A percentile compares a stretch with the other conserved stretches of the same genome.
phyloP scores from a whole-genome alignment of 2,113 vertebrate species.

The Eulacestoma nigropectus region DNA sequence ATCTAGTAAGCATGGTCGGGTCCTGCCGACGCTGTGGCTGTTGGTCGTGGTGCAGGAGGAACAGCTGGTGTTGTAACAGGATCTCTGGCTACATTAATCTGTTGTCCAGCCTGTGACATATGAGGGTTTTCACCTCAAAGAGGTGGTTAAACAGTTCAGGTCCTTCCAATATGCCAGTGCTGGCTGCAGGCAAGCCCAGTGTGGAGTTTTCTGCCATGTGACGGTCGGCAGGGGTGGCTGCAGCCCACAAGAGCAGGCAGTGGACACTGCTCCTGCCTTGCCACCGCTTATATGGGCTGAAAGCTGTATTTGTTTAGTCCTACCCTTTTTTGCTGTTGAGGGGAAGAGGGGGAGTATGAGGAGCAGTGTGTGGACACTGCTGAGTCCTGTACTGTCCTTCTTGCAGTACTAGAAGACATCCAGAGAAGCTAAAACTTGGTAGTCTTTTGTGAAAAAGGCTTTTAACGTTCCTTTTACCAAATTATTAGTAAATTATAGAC shows the following conservation, averaged over 20 bases:
- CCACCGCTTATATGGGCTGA: neutral
- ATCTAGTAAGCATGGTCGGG: rapidly evolving
- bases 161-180: rapidly evolving
- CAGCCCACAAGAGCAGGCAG: neutral
- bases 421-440: neutral
- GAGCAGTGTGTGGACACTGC: neutral
- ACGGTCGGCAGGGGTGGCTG: neutral
- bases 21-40: neutral
- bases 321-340: neutral
- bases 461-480: neutral
- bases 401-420: neutral
- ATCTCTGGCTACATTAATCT: neutral
- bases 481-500: neutral
- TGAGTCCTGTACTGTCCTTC: neutral
- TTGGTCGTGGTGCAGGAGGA: neutral
- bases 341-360: neutral
- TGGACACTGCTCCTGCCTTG: neutral
- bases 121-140: neutral
- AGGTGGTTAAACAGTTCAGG: neutral
- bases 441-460: neutral
- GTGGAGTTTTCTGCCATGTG: neutral
- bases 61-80: neutral
- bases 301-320: neutral
- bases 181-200: neutral
- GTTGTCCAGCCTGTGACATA: neutral